Conservation (phyloP, 2,113 vertebrate species). For the Cololabis saira region DNA sequence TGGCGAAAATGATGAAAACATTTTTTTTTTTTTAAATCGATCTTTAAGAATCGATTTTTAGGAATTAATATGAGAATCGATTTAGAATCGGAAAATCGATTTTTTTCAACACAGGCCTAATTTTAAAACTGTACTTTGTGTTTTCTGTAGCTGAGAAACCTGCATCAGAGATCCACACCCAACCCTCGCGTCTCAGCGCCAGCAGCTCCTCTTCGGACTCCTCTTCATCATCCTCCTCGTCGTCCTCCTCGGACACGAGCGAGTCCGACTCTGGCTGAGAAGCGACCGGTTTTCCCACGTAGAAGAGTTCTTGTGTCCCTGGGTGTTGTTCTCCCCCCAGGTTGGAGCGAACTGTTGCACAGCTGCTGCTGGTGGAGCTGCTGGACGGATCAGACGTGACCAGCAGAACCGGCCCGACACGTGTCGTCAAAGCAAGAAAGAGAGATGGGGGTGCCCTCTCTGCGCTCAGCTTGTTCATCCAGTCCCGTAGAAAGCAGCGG, state of each 20-base stretch:
- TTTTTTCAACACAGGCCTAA: too few relatives aligned
- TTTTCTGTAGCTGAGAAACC: constrained; percentile 84
- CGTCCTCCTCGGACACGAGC: constrained; percentile 92
- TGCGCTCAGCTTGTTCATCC: constrained; percentile 38
- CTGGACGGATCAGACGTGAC: constrained; percentile 24
- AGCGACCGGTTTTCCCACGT: neutral
- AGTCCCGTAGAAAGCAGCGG: constrained; percentile 14
- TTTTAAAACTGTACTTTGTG: too few relatives aligned
- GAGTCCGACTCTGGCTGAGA: constrained; percentile 90
- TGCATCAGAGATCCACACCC: constrained; percentile 79
- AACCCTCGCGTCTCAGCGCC: constrained; percentile 90
- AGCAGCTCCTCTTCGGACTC: constrained; percentile 91
- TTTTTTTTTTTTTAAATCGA: too few relatives aligned
- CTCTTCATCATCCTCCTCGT: constrained; percentile 86
- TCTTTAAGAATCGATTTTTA: too few relatives aligned
- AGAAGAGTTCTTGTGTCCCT: neutral
- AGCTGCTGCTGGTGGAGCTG: constrained; percentile 42
- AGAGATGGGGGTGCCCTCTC: constrained; percentile 38
- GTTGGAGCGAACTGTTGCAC: constrained; percentile 41
- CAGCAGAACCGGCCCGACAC: constrained; percentile 30
- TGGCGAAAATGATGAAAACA: too few relatives aligned
- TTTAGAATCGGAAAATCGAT: too few relatives aligned
- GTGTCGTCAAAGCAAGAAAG: neutral
- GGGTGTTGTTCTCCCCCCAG: constrained; percentile 24
- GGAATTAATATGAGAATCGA: too few relatives aligned